Base-by-base conservation (phyloP, 2,797 vertebrate species). In the Sebastolobus alascanus region DNA sequence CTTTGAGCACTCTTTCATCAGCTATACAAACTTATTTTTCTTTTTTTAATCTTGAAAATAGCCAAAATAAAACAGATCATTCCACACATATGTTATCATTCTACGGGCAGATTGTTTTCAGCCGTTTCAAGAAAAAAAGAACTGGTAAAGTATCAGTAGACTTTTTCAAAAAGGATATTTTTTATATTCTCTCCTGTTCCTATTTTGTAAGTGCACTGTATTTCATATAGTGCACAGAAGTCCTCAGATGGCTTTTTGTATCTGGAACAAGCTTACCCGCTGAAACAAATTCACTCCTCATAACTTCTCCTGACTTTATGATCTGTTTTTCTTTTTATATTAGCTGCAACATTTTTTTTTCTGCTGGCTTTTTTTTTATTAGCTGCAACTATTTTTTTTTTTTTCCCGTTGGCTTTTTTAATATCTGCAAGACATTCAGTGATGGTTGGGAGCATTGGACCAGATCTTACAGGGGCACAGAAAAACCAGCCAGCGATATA, bases 201-300 rank as follows among this genome's bases (percentile, higher is more conserved):
- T 12, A 38, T 9, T 33, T 5, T n/a, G 18, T 22, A 29, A 3
- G 4, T n/a, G 2, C 4, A 8, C 35, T 18, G 6, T 7, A 20
- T 55, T 25, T 58, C 2, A 65, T 14, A 33, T 13, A 4, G 3
- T 29, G 16, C 16, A 9, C 61, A 6, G 31, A 37, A 29, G 8
- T 20, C 8, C 7, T 54, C 40, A 27, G 27, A 35, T 59, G 33
- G 3, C 16, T 25, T 35, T 31, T 22, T 38, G 85, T 93, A 87
- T 92, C 93, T 93, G 89, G 89, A 33, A 18, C 22, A 18, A 65
- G 14, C 9, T 75, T 68, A 33, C 14, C 18, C 12, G 4, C 20
- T 46, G 22, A 52, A 68, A 52, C 25, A 31, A 58, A 72, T 6
- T 63, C 46, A 64, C 46, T 56, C 16, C n/a, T 20, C 11, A 14